Conservation (phyloP, 1,140 invertebrate species). For the Bombus polaris region DNA sequence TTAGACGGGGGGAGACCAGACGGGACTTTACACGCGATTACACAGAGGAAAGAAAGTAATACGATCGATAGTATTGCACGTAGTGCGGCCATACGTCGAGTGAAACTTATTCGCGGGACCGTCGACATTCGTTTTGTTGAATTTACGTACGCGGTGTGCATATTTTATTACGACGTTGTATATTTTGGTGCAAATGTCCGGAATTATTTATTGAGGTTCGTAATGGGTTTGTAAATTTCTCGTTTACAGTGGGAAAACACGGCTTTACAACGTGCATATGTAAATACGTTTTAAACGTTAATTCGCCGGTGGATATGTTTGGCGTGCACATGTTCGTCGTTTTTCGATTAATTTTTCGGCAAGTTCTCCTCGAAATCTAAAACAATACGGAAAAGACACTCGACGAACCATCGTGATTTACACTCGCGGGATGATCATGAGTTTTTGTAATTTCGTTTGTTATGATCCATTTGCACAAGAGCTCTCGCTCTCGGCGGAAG, state of each 20-base stretch:
- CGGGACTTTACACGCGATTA: background rate
- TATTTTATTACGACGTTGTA: constrained; percentile 2
- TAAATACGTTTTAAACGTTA: constrained; percentile 1
- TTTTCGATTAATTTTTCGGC: background rate
- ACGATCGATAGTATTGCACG: background rate
- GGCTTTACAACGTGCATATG: background rate
- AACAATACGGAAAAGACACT: background rate
- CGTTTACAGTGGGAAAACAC: background rate
- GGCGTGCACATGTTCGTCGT: background rate
- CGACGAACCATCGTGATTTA: constrained; percentile 12
- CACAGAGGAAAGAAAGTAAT: background rate
- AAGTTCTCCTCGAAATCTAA: background rate
- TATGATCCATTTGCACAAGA: constrained; percentile 14
- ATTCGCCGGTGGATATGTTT: background rate
- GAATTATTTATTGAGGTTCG: background rate
- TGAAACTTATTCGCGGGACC: background rate
- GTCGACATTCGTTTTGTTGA: constrained; percentile 4
- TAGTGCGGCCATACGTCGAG: too few species aligned
- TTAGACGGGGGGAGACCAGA: too few species aligned
- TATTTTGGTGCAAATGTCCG: constrained; percentile 4
- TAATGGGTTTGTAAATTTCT: constrained; percentile 34
- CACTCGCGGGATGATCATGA: background rate
- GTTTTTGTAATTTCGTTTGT: constrained; percentile 26
- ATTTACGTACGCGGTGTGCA: constrained; percentile 5
- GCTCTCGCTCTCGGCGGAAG: constrained; percentile 20